Conservation (phyloP, 2,113 vertebrate species). For the Macrotis lagotis region DNA sequence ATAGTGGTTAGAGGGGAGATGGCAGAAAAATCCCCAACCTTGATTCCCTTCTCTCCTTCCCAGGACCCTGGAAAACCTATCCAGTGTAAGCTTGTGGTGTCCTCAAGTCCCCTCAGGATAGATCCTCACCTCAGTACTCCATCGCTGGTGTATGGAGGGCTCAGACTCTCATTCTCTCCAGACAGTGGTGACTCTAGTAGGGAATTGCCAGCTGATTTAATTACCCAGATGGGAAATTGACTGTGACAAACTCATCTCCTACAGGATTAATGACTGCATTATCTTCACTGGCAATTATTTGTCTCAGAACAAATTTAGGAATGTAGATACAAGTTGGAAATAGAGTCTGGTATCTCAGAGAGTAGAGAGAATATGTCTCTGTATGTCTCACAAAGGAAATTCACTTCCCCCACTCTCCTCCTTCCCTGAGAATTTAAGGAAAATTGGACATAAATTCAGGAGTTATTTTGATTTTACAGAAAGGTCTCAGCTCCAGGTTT, state of each 20-base stretch:
- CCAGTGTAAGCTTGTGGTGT: not conserved
- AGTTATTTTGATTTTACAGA: constrained; percentile 26
- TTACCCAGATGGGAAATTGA: constrained; percentile 54
- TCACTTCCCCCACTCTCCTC: not conserved
- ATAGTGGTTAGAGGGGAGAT: not conserved
- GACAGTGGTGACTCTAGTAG: not conserved
- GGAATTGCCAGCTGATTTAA: constrained; percentile 35
- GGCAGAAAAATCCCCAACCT: not conserved
- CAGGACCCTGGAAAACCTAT: not conserved
- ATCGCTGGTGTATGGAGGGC: not conserved
- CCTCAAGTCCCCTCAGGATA: not conserved
- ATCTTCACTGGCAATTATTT: constrained; percentile 60
- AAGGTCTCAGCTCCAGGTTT: not conserved
- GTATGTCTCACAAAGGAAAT: constrained; percentile 48
- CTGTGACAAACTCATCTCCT: not conserved
- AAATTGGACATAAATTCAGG: constrained; percentile 38
- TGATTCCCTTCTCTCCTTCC: not conserved
- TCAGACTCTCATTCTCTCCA: not conserved
- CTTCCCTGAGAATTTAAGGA: not conserved
- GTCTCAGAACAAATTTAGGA: not conserved
- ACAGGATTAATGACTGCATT: constrained; percentile 40
- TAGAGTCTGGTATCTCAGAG: constrained; percentile 36
- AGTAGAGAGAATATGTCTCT: constrained; percentile 31
- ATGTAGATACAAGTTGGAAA: constrained; percentile 32
- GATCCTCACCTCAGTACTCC: not conserved